Evolutionary conservation across 2,888 invertebrate genomes (phyloP), one percentile per base, ranked within the genome.

Genomic region (Sarcophaga caerulescens): DNA sequence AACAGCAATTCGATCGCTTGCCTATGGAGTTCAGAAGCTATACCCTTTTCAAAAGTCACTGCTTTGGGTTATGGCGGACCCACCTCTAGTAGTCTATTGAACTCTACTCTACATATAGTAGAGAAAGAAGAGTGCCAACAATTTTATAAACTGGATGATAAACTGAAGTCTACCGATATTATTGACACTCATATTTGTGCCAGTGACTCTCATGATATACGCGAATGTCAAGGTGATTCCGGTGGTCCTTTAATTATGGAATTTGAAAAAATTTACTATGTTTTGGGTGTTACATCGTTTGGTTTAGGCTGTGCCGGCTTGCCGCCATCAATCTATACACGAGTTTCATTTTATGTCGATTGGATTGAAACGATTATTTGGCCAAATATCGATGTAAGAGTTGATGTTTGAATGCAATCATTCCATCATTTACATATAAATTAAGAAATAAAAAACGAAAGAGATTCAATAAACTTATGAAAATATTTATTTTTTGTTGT

Each of bases 341-440:
- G 91, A 21, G 89, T 91, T n/a, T 91, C 90, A 45, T 88, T 89
- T 60, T 91, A 89, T 63, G 73, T 91, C 10, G 90, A 91, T 45
- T 91, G 91, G 91, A 91, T 91, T 45, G 91, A 92, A 79, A 35
- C 81, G 11, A 89, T 89, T 78, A 89, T 91, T 4, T 91, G 91
- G 91, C 90, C 91, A n/a, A 63, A 59, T 52, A 59, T 82, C 17
- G 82, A 85, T 71, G 62, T 82, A 0, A 71, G 85, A 85, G 44
- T 85, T 44, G 23, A 59, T 52, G 14, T 14, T 52, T 52, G 17
- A 45, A 44, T 8, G 6, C 17, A 47, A n/a, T 10, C n/a, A 17
- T 19, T 45, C 25, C 25, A 25, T 25, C 25, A 4, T 35, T 35
- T 8, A 35, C n/a, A 12, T n/a, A 11, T 14, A 52, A 52, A 3